Evolutionary conservation across 2,888 invertebrate genomes (phyloP), one percentile per base, ranked within the genome.

Genomic region (Cynaeus angustus): DNA sequence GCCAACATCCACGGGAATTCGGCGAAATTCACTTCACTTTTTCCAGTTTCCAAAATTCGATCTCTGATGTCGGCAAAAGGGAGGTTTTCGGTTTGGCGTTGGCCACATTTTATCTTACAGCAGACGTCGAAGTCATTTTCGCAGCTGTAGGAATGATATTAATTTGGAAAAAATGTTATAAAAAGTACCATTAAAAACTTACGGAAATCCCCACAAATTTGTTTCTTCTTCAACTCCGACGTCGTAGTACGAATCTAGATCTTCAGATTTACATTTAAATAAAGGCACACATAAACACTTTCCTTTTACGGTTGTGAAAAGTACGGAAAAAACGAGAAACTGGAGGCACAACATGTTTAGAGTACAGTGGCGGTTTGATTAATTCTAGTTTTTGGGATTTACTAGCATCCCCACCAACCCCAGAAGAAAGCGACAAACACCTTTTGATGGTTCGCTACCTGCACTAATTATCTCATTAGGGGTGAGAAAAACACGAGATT

Each of bases 1-100:
- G 81, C 84, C 62, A 84, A 68, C 84, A 84, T 85, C 84, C 84
- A 85, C 0, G 84, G 84, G 68, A 84, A 85, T 74, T 85, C 84
- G 0, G 75, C 84, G 59, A 83, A 83, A 61, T 74, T 76, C 0
- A 82, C 80, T 38, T 76, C 74, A 50, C 4, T 21, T 21, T 78
- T 77, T 4, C 73, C 71, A 6, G 74, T 70, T 6, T 81, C 80
- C 4, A 79, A 53, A 26, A 78, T 76, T 61, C 78, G 64, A 30
- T 71, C 48, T 1, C 58, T 45, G 14, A 67, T 26, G 28, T 52
- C 33, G 12, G 45, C 66, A 13, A 45, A 21, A 3, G 21, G 26
- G 6, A 56, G 12, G 21, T 3, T 45, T 5, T 66, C 56, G n/a
- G 12, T 77, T 43, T 74, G 72, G 16, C 77, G 72, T 38, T 75